A percentile compares a stretch with the other conserved stretches of the same genome.
phyloP scores from a whole-genome alignment of 2,888 invertebrate species.

The Sycophila texana region DNA sequence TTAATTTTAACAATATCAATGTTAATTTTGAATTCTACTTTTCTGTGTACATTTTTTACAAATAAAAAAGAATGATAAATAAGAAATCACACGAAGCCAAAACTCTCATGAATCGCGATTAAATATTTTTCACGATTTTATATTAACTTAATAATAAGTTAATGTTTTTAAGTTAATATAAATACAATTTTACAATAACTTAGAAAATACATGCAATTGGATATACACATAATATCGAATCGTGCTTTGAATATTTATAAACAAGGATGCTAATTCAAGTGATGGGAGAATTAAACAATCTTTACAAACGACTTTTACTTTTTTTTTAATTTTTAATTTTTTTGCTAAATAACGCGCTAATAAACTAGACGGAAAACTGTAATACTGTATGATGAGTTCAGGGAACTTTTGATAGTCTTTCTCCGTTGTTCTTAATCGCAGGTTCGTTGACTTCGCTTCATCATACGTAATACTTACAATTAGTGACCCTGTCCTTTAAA shows the following conservation, averaged over 20 bases:
- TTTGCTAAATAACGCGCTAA: conserved; percentile 41
- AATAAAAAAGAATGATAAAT: no score
- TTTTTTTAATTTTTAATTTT: background rate
- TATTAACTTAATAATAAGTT: no score
- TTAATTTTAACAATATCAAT: no score
- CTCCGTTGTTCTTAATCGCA: background rate
- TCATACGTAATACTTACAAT: conserved; percentile 3
- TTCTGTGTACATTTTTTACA: no score
- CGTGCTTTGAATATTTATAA: background rate
- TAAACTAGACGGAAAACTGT: conserved; percentile 10
- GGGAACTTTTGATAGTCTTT: conserved; percentile 27
- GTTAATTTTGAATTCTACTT: no score
- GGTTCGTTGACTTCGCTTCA: conserved; percentile 16
- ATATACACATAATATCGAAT: background rate
- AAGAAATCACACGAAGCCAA: no score
- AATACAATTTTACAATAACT: no score
- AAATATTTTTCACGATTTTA: background rate
- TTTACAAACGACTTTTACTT: no score
- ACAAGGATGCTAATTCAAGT: no score
- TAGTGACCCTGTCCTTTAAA: background rate
- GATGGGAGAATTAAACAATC: no score
- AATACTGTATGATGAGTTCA: conserved; percentile 49
- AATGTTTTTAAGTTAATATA: no score
- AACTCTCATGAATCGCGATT: background rate
- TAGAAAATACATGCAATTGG: no score